Conservation (phyloP, 2,888 invertebrate genomes). For the Hypolimnas misippus region DNA sequence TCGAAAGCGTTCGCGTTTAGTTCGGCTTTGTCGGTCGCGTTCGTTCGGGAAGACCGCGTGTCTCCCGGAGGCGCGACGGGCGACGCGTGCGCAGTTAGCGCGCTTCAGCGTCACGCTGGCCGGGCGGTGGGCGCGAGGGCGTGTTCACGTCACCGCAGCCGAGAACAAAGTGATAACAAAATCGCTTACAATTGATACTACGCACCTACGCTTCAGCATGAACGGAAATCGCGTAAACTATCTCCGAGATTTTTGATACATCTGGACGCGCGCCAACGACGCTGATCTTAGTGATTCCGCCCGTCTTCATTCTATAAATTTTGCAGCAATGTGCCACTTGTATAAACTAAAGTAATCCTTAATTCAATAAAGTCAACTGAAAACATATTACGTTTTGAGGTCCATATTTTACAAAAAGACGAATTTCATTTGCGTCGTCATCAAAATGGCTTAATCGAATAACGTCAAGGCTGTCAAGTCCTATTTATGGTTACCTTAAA, state of each 20-base stretch:
- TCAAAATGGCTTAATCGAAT: neutral
- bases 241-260: slow-evolving; percentile 54
- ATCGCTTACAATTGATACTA: slow-evolving; percentile 65
- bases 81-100: slow-evolving; percentile 47
- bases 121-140: slow-evolving; percentile 63
- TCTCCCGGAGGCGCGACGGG: slow-evolving; percentile 18
- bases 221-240: slow-evolving; percentile 54
- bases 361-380: neutral
- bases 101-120: slow-evolving; percentile 45
- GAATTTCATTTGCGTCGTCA: neutral
- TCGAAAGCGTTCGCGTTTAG: slow-evolving; percentile 66
- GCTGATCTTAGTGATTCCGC: slow-evolving; percentile 17
- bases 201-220: slow-evolving; percentile 55
- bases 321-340: neutral
- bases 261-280: slow-evolving; percentile 37
- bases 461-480: slow-evolving; percentile 26
- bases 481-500: slow-evolving; percentile 22
- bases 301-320: neutral
- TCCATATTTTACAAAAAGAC: neutral
- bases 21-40: slow-evolving; percentile 61
- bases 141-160: slow-evolving; percentile 64
- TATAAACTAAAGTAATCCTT: neutral
- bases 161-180: slow-evolving; percentile 79
- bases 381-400: neutral
- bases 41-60: slow-evolving; percentile 60